Evolutionary conservation across 2,113 vertebrate species (phyloP), one percentile per base, ranked within the genome.

Genomic region (Rhombomys opimus): DNA sequence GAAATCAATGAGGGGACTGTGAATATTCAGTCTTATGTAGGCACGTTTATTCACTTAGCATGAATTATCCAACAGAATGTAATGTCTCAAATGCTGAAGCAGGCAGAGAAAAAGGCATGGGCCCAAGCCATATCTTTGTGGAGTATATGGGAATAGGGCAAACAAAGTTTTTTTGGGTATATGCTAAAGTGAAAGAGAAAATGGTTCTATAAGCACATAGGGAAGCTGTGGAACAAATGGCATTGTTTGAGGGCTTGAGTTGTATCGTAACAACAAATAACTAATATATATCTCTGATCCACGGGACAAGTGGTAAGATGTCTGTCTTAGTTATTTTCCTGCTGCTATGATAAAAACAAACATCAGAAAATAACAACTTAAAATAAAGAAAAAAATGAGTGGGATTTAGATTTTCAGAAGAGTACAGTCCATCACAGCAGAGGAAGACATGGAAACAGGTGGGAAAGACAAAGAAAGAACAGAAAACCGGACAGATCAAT

Each of bases 191-290:
- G 10, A 32, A 76, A 46, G 14, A 5, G 59, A 77, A 15, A 63
- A 15, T 82, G 3, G 17, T 54, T 0, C 0, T 2, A 0, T 2
- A 18, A 25, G 5, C 12, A 14, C 10, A 32, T 2, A n/a, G 46
- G 7, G 13, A 8, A 77, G 9, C 3, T 78, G 3, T 46, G 13
- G 41, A 65, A 41, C 30, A 73, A 86, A 14, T 14, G 5, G 1
- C 15, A 0, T 38, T 59, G 25, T 82, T 78, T 12, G 4, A 9
- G 77, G 18, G 38, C 4, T 10, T 77, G 2, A 54, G 10, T 63
- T 10, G 9, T 14, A 17, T 7, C 61, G 30, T 32, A 54, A 0
- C 32, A 9, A 30, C 14, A 59, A 86, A 46, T 0, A 73, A 20
- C 22, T 25, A 32, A 27, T 5, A 18, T 38, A 5, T 52, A 13